These are phyloP conservation scores for Pseudomyrmex gracilis DNA, from an alignment of 1,140 invertebrate genomes.

Conservation along the genomic window DNA sequence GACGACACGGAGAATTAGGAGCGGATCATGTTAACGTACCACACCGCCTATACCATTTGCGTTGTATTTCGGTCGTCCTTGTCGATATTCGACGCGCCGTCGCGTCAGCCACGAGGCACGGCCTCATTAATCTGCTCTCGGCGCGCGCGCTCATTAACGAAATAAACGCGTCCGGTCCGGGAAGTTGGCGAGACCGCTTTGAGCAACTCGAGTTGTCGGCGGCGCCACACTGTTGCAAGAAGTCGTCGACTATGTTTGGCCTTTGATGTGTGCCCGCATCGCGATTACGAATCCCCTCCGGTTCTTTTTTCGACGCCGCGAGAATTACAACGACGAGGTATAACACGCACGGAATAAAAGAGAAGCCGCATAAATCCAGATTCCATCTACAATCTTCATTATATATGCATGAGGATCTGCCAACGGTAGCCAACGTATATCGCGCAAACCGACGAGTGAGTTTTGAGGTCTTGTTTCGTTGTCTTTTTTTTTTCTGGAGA, in stretches of 20 bases:
- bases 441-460: too few relatives aligned
- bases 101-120: conserved; percentile 56
- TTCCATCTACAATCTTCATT: too few relatives aligned
- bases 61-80: conserved; percentile 57
- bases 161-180: conserved; percentile 58
- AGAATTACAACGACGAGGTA: conserved; percentile 8
- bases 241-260: neutral
- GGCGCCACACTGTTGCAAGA: neutral
- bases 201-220: conserved; percentile 48
- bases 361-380: neutral
- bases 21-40: conserved; percentile 37
- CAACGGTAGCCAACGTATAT: too few relatives aligned
- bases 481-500: neutral
- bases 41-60: conserved; percentile 6
- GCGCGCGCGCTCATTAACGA: conserved; percentile 68
- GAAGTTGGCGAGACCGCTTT: conserved; percentile 49
- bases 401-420: too few relatives aligned
- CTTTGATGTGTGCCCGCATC: neutral
- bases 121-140: conserved; percentile 65
- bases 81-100: conserved; percentile 64
- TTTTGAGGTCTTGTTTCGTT: neutral
- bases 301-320: neutral
- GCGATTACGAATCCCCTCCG: neutral
- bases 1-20: conserved; percentile 30
- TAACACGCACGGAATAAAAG: neutral